Evolutionary conservation across 2,888 invertebrate genomes (phyloP), one percentile per base, ranked within the genome.

Genomic region (Agrotis ipsilon): DNA sequence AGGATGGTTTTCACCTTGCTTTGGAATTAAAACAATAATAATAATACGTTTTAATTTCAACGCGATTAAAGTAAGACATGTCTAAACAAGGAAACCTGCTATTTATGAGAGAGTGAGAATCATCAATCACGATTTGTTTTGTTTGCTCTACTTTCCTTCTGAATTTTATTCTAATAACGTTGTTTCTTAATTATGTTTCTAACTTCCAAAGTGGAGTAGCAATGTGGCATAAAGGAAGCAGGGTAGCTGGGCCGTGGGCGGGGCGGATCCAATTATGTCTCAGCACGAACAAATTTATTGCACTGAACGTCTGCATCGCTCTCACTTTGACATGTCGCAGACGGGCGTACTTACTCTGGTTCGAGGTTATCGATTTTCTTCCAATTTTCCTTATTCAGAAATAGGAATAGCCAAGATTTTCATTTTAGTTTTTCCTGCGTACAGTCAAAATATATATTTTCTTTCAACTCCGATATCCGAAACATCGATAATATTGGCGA

Each of bases 201-300:
- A 69, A 75, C 66, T 73, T 66, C 67, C 54, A 68, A 81, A 80
- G 76, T 76, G 52, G 74, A 80, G 75, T 80, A 79, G 60, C 65
- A 64, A 78, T 76, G 71, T 74, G 78, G 72, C 75, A 77, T 83
- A 78, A 82, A 86, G 85, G 81, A 78, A 78, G 88, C 86, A 72
- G 80, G 80, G 85, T 86, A 84, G 82, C 72, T 80, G 74, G 58
- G 58, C 74, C 88, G 94, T 94, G 87, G 95, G 95, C 90, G 92
- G 87, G 86, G 88, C 89, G 90, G 91, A 90, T 93, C 93, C 92
- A 93, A 93, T 94, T 94, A 94, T 92, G 91, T 91, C 91, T 90
- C 88, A 87, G 87, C 87, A 88, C 90, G 90, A 92, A 91, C 88
- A 89, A 92, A 94, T 94, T 94, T 93, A 94, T 93, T 88, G 92